These are phyloP conservation scores for Hycleus cichorii DNA, from an alignment of 1,140 invertebrate genomes.

Conservation along the genomic window DNA sequence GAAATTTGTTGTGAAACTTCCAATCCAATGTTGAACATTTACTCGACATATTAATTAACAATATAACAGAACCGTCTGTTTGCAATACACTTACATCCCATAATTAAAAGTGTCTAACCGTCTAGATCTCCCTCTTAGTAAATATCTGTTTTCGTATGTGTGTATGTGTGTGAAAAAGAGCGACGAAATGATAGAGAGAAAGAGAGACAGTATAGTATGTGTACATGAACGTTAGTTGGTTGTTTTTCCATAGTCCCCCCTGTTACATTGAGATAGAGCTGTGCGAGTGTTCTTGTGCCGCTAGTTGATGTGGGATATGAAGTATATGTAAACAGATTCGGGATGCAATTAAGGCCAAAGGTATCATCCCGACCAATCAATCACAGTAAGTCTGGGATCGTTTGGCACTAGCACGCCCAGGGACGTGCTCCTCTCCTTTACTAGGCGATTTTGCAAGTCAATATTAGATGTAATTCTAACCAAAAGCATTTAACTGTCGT, in stretches of 20 bases:
- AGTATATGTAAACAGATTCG: slow-evolving; percentile 38
- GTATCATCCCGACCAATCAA: slow-evolving; percentile 36
- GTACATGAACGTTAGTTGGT: no score
- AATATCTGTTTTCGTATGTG: slow-evolving; percentile 18
- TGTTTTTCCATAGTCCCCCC: neutral
- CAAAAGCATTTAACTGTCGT: slow-evolving; percentile 21
- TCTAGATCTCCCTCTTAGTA: slow-evolving; percentile 24
- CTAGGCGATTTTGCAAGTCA: slow-evolving; percentile 38
- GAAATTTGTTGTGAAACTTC: no score
- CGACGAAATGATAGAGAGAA: neutral
- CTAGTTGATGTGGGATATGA: slow-evolving; percentile 27
- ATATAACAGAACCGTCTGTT: slow-evolving; percentile 19
- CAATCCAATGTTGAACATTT: slow-evolving; percentile 6
- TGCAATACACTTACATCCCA: slow-evolving; percentile 23
- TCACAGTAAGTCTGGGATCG: slow-evolving; percentile 38
- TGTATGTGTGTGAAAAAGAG: neutral
- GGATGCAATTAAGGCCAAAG: slow-evolving; percentile 37
- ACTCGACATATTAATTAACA: slow-evolving; percentile 16
- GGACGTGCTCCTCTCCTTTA: slow-evolving; percentile 31
- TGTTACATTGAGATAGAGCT: slow-evolving; percentile 13
- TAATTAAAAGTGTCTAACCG: slow-evolving; percentile 35
- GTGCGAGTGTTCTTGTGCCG: slow-evolving; percentile 2
- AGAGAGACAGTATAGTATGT: no score
- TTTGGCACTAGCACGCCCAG: slow-evolving; percentile 33
- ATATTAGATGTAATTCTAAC: slow-evolving; percentile 38